Evolutionary conservation across 2,888 invertebrate species (phyloP).

Genomic region (Lasius platythorax): DNA sequence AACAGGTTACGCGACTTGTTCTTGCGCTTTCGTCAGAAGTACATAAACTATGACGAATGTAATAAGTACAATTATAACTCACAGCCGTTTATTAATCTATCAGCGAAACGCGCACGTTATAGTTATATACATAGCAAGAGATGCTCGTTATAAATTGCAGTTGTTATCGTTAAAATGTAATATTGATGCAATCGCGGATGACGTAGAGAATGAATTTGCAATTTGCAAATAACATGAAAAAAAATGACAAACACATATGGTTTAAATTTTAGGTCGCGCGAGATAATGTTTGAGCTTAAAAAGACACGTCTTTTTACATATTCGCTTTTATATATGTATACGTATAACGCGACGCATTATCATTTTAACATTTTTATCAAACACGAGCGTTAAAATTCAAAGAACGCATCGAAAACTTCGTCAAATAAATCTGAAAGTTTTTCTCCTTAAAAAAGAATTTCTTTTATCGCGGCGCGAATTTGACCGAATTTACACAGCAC

Average conservation of each 20-base stretch:
- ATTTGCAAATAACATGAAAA: neutral
- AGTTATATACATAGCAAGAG: neutral
- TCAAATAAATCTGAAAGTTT: neutral
- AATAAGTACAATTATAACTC: neutral
- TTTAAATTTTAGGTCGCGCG: neutral
- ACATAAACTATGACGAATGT: neutral
- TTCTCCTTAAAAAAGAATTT: neutral
- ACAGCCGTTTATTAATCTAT: neutral
- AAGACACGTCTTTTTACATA: neutral
- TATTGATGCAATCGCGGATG: neutral
- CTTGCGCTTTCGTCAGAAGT: neutral
- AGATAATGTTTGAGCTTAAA: neutral
- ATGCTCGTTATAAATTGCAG: neutral
- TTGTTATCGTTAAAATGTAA: neutral
- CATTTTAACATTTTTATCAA: neutral
- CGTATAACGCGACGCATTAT: neutral
- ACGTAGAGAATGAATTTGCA: neutral
- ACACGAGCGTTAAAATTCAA: neutral
- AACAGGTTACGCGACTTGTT: constrained; percentile 18
- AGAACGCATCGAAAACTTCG: neutral
- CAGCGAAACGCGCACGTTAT: neutral
- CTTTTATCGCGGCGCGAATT: neutral
- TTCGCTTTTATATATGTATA: neutral
- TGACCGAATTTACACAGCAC: neutral
- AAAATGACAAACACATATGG: too few species aligned